phyloP scores from a whole-genome alignment of 37 sponge, comb jelly and placozoan genomes.

The Chondrosia reniformis region DNA sequence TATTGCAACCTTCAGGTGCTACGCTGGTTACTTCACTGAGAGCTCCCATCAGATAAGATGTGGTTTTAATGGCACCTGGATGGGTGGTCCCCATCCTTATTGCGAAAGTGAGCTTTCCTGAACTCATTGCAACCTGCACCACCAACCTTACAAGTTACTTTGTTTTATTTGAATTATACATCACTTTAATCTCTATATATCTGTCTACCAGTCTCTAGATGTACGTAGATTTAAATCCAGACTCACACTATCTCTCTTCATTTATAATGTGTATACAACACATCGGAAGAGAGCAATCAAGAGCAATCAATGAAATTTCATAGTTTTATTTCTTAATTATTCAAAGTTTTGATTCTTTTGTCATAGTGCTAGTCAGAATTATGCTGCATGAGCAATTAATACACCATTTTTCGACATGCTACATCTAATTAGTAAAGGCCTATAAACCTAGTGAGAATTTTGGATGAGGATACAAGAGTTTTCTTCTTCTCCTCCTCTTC shows the following conservation, averaged over 20 bases:
- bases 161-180: too few relatives aligned
- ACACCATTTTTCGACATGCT: too few relatives aligned
- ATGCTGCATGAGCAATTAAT: not conserved
- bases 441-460: not conserved
- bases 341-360: not conserved
- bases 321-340: not conserved
- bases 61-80: not conserved
- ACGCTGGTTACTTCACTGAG: constrained; percentile 7
- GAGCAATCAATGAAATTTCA: too few relatives aligned
- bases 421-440: not conserved
- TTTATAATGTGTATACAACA: not conserved
- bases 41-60: not conserved
- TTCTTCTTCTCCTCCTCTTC: not conserved
- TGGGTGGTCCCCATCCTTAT: not conserved
- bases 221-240: not conserved
- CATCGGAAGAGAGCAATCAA: not conserved
- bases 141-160: too few relatives aligned
- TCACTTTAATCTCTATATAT: too few relatives aligned
- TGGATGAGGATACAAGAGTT: not conserved
- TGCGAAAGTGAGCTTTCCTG: not conserved
- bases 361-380: not conserved
- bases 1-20: not conserved
- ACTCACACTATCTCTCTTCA: not conserved
- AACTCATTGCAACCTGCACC: not conserved
- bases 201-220: too few relatives aligned